phyloP scores from a whole-genome alignment of 2,888 invertebrate species.

The Apamea anceps region DNA sequence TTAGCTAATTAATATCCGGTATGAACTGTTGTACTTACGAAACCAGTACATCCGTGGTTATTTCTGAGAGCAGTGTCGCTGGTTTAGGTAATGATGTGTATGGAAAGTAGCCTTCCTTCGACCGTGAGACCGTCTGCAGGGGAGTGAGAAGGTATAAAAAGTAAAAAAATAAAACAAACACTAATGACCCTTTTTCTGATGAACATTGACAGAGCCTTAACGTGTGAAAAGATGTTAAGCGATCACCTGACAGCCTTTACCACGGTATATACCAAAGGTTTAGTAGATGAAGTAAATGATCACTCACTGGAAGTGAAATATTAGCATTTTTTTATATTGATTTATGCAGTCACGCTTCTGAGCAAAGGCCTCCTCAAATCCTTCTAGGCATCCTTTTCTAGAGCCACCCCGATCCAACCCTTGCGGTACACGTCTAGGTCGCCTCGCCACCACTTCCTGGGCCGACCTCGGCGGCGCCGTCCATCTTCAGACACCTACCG shows the following conservation, averaged over 20 bases:
- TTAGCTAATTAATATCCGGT: constrained; percentile 72
- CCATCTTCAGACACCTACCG: not conserved
- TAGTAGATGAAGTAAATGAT: not conserved
- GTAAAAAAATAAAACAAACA: not conserved
- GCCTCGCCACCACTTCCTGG: not conserved
- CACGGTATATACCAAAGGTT: not conserved
- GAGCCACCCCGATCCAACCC: not conserved
- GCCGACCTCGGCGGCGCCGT: not conserved
- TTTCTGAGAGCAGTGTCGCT: constrained; percentile 32
- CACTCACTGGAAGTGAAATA: not conserved
- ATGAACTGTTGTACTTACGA: constrained; percentile 51
- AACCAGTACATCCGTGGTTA: constrained; percentile 53
- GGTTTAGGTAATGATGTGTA: constrained; percentile 32
- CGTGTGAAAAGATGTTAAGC: not conserved
- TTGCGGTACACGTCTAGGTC: not conserved
- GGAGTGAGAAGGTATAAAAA: not conserved
- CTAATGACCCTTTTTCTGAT: not conserved
- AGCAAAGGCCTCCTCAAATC: not conserved
- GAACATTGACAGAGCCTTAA: not conserved
- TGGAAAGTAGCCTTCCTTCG: constrained; percentile 19
- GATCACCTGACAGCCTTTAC: not conserved
- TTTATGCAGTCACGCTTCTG: too few relatives aligned
- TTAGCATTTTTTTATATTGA: too few relatives aligned
- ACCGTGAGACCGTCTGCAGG: constrained; percentile 18
- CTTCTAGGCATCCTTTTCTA: not conserved